Conservation (phyloP, 2,797 vertebrate species). For the Telmatherina bonti region DNA sequence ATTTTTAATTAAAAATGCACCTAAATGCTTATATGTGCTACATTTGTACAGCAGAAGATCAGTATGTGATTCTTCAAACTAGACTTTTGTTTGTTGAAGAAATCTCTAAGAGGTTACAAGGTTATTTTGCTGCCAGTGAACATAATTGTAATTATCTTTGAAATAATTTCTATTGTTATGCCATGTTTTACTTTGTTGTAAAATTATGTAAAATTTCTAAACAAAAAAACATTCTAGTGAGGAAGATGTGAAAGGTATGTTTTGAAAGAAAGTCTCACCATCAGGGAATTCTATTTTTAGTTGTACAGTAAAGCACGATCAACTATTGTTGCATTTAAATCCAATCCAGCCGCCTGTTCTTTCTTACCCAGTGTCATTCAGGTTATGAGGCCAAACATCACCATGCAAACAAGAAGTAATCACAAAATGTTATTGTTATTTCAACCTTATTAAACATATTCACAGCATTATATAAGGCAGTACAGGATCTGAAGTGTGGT, state of each 20-base stretch:
- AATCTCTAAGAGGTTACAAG: neutral
- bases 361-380: neutral
- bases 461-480: neutral
- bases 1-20: neutral
- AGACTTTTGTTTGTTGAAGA: neutral
- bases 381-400: neutral
- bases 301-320: neutral
- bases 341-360: neutral
- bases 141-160: neutral
- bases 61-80: neutral
- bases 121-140: neutral
- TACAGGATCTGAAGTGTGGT: neutral
- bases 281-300: neutral
- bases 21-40: neutral
- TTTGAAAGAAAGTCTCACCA: neutral
- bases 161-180: neutral
- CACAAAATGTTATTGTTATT: neutral
- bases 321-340: neutral
- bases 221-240: neutral
- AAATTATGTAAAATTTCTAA: neutral
- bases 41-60: neutral
- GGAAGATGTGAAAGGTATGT: neutral
- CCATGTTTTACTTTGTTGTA: no score
- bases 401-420: constrained; percentile 3
- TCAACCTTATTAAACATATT: neutral